A percentile compares a stretch with the other conserved stretches of the same genome.
Evolutionary conservation across 2,888 invertebrate species (phyloP).

Genomic region (Idaea straminata): DNA sequence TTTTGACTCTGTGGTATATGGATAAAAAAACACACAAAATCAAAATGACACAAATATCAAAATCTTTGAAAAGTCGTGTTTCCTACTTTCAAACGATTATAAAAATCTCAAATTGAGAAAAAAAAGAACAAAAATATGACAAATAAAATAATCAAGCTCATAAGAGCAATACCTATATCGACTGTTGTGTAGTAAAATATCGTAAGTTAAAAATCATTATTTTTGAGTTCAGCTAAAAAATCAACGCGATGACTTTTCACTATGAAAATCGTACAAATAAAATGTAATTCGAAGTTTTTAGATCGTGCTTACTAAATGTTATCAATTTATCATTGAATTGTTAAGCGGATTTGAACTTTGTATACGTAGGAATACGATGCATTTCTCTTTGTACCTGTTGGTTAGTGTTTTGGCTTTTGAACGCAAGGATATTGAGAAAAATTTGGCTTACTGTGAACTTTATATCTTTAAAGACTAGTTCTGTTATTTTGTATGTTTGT

Average conservation of each 20-base stretch:
- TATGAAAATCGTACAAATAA: background rate
- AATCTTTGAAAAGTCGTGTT: background rate
- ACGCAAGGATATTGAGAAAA: background rate
- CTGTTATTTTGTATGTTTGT: background rate
- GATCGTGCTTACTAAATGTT: slow-evolving; percentile 1
- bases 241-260: background rate
- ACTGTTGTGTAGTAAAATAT: slow-evolving; percentile 1
- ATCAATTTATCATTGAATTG: background rate
- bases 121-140: background rate
- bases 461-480: background rate
- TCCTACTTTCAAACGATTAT: background rate
- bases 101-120: background rate
- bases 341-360: slow-evolving; percentile 19
- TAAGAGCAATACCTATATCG: background rate
- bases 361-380: slow-evolving; percentile 31
- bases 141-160: background rate
- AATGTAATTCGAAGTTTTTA: background rate
- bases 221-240: background rate
- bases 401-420: slow-evolving; percentile 27
- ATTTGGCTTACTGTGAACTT: background rate
- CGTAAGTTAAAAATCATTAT: background rate
- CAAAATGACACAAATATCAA: background rate
- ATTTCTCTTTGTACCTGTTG: slow-evolving; percentile 42
- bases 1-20: background rate
- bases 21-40: background rate